Percentiles rank a stretch among this genome's conserved stretches.
Evolutionary conservation across 2,113 vertebrate genomes (phyloP).

Genomic region (Hippopotamus amphibius): DNA sequence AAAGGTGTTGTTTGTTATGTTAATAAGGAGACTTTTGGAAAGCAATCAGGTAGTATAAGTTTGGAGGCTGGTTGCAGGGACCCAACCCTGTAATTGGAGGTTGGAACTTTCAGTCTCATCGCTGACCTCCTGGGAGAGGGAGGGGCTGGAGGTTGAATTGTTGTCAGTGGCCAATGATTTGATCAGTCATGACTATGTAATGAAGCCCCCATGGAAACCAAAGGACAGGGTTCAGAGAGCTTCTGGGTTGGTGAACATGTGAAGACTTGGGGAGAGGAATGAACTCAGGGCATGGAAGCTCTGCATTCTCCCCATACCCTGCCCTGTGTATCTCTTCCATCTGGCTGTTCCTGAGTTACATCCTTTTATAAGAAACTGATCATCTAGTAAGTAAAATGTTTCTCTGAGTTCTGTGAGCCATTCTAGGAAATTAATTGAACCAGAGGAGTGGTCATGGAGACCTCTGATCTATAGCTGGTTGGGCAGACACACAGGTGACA

Average conservation of each 20-base stretch:
- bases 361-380: not conserved
- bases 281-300: not conserved
- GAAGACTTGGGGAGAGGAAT: not conserved
- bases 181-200: not conserved
- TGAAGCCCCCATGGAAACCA: not conserved
- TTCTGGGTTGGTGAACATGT: rapidly evolving
- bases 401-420: not conserved
- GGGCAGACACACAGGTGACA: not conserved
- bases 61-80: not conserved
- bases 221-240: not conserved
- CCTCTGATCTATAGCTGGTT: not conserved
- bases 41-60: not conserved
- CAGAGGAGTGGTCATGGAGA: not conserved
- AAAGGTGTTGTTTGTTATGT: not conserved
- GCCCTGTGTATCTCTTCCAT: not conserved
- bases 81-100: not conserved
- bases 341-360: not conserved
- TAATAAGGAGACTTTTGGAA: not conserved
- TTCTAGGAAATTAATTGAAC: not conserved
- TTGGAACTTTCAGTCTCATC: not conserved
- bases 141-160: not conserved
- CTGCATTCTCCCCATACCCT: not conserved
- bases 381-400: not conserved
- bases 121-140: too few relatives aligned
- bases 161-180: not conserved